Base-by-base conservation (phyloP, 2,113 vertebrate genomes). In the Ammodytes dubius region DNA sequence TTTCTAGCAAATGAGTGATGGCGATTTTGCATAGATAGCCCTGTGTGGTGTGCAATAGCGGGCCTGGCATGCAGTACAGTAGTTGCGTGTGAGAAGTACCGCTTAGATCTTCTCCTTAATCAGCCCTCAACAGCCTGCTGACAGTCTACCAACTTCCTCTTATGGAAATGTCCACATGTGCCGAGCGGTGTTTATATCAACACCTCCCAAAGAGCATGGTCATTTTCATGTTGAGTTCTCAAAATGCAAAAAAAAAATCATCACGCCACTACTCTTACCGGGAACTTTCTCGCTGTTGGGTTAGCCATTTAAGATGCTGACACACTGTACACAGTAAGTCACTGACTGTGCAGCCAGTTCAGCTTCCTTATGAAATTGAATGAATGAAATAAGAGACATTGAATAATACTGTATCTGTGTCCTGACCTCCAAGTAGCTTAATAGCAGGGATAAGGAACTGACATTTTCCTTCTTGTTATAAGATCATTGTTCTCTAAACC, bases 101-200 rank as follows among this genome's bases (percentile, higher is more conserved):
- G n/a, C 50, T 64, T 52, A 56, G 15, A 79, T 65, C 7, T 58
- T 3, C 6, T 77, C 19, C 47, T n/a, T 82, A 53, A 83, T 80
- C 61, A 63, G 58, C 37, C 65, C 49, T 80, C 12, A 74, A 19
- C 59, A 56, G 13, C 45, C 69, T 57, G 58, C 50, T 57, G 27
- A 75, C 40, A 27, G 45, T 46, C 46, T 42, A 39, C 56, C 11
- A 66, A 65, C 78, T 89, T 92, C 89, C 89, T 85, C 58, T 67
- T 80, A 14, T 7, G 72, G 40, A 64, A 65, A 49, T 63, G 61
- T 58, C 69, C 52, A 42, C 76, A 54, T 8, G 27, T 27, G 49
- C 61, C n/a, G 40, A 71, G 45, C 61, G 61, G 11, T 8, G 14
- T 27, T 42, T 68, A 37, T 2, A 10, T 54, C 37, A 66, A 42